Base-by-base conservation (phyloP, 2,113 vertebrate species). In the Tretioscincus oriximinensis region DNA sequence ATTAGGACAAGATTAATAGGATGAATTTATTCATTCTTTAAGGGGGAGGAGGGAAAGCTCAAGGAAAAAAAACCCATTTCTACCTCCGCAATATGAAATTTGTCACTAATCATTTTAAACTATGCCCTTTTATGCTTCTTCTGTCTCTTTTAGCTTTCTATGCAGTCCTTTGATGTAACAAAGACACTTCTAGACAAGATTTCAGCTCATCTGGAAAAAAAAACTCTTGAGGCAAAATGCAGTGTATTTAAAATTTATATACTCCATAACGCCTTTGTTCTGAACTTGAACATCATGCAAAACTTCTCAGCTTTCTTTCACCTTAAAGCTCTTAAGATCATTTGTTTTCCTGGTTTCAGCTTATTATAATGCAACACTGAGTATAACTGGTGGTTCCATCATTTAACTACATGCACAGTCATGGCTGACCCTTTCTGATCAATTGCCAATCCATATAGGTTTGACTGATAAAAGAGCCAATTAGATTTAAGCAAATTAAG, bases 71-170 rank as follows among this genome's bases (percentile, higher is more conserved):
- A 51, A 51, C 51, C 54, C 93, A 91, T 94, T 95, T 93, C 95
- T 92, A 95, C 92, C 93, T 96, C 93, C 92, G 95, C 86, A 87
- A 96, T 96, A 97, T 98, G 96, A 96, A 96, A 97, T 96, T 96
- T 98, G 97, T 98, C 97, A 98, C 96, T 98, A 99, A 99, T 99
- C 95, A 97, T 98, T 98, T 98, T 98, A 99, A 99, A 98, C 97
- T 98, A 98, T 98, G 97, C 98, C 97, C 96, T 98, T 99, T 99
- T 97, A 99, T 97, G 97, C 96, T 96, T 94, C 95, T 93, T 94
- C 96, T 95, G 95, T 95, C 95, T 96, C 95, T 97, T 93, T 94
- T 88, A 91, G 95, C 95, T 97, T 96, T 93, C 94, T 88, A 61
- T 96, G 96, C 94, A 96, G 94, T 95, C 96, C 97, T 99, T 98